phyloP scores from a whole-genome alignment of 1,140 invertebrate species.

The Conus betulinus region DNA sequence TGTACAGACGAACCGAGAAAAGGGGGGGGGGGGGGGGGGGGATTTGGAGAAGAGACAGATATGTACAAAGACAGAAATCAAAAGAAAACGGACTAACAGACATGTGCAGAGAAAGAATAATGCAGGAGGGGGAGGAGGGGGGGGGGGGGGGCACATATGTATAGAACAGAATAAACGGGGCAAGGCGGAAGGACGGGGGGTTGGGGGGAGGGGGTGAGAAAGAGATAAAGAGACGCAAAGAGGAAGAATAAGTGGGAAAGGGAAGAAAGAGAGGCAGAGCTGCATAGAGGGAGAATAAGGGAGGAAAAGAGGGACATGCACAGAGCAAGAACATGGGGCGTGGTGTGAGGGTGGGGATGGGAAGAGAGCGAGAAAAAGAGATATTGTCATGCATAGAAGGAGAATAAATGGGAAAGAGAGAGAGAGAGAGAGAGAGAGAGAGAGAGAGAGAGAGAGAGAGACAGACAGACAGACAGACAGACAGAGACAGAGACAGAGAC shows the following conservation, averaged over 20 bases:
- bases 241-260: too few relatives aligned
- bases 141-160: too few relatives aligned
- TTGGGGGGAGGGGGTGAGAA: too few relatives aligned
- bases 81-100: background rate
- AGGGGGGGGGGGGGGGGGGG: too few relatives aligned
- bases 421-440: background rate
- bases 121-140: background rate
- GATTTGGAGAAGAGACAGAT: too few relatives aligned
- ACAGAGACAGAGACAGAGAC: background rate
- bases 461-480: too few relatives aligned
- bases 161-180: background rate
- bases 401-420: background rate
- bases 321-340: background rate
- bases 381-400: background rate
- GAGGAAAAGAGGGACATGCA: background rate
- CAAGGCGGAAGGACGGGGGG: background rate
- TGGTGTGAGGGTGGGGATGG: too few relatives aligned
- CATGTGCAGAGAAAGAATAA: background rate
- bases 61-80: too few relatives aligned
- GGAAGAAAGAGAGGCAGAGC: too few relatives aligned
- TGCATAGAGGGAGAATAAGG: background rate
- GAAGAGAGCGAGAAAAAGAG: background rate
- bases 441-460: conserved; percentile 6
- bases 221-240: too few relatives aligned
- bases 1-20: too few relatives aligned